Conservation (phyloP, 92 coral and sea anemone genomes). For the Chrysogorgia sp. region DNA sequence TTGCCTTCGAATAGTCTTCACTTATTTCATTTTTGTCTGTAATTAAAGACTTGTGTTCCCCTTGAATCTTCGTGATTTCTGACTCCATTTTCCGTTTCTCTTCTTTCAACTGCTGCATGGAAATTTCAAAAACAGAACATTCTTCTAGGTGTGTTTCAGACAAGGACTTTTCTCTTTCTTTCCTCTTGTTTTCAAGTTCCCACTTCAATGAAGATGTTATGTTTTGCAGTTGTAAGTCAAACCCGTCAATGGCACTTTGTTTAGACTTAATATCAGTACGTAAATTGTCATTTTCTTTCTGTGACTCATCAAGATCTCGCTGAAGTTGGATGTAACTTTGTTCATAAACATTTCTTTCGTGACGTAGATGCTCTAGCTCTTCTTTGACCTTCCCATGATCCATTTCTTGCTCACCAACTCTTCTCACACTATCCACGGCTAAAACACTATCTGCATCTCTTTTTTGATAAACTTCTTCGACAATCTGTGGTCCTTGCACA, state of each 20-base stretch:
- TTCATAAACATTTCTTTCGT: slow-evolving; percentile 43
- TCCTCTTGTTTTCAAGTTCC: slow-evolving; percentile 66
- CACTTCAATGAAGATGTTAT: slow-evolving; percentile 66
- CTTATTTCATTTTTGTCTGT: slow-evolving; percentile 51
- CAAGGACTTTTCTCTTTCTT: slow-evolving; percentile 54
- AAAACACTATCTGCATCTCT: neutral
- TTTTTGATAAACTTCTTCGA: neutral
- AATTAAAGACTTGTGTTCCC: slow-evolving; percentile 39
- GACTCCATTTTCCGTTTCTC: slow-evolving; percentile 29
- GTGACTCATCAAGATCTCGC: slow-evolving; percentile 21
- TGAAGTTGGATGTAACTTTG: slow-evolving; percentile 36
- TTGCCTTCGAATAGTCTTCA: slow-evolving; percentile 42
- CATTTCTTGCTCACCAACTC: neutral
- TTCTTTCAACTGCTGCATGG: slow-evolving; percentile 35
- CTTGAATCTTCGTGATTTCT: slow-evolving; percentile 48
- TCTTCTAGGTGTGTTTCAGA: slow-evolving; percentile 64
- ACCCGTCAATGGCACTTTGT: slow-evolving; percentile 7
- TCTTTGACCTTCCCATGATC: slow-evolving; percentile 4
- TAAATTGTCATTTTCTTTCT: slow-evolving; percentile 31
- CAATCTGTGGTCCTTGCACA: slow-evolving; percentile 7
- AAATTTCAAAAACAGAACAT: slow-evolving; percentile 41
- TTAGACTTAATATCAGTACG: slow-evolving; percentile 16
- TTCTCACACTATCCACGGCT: neutral
- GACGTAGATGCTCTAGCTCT: slow-evolving; percentile 30
- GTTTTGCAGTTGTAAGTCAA: slow-evolving; percentile 2